Evolutionary conservation across 2,113 vertebrate genomes (phyloP).

Genomic region (Phoxinus phoxinus): DNA sequence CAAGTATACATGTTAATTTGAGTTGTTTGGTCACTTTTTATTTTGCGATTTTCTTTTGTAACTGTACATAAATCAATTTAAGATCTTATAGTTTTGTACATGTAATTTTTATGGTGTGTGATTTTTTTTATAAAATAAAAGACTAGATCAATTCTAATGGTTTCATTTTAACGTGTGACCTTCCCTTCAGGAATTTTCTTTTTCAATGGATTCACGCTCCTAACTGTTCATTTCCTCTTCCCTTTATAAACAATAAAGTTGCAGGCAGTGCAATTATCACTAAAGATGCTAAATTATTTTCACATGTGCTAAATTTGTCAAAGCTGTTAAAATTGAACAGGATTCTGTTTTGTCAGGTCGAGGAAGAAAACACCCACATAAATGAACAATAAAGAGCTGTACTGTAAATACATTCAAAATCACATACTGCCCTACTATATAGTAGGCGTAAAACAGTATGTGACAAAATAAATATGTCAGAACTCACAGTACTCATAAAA

Average conservation of each 20-base stretch:
- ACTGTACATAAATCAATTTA: slow-evolving; percentile 81
- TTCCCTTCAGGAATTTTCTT: background rate
- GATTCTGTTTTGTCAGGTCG: background rate
- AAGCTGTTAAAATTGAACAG: background rate
- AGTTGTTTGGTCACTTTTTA: slow-evolving; percentile 65
- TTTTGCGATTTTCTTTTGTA: slow-evolving; percentile 79
- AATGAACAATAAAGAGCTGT: background rate
- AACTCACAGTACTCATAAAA: no score
- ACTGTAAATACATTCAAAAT: background rate
- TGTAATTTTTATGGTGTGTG: slow-evolving; percentile 85
- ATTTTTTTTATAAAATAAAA: slow-evolving; percentile 75
- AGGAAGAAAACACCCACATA: background rate
- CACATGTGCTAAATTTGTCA: background rate
- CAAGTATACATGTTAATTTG: slow-evolving; percentile 46
- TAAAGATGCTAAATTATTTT: background rate
- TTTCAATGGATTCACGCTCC: background rate
- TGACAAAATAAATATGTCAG: no score
- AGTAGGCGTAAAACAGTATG: no score
- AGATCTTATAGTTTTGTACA: slow-evolving; percentile 88
- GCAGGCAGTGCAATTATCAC: background rate
- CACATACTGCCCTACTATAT: no score
- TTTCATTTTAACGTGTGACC: background rate
- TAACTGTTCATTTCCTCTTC: background rate
- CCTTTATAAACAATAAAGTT: background rate
- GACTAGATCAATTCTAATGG: slow-evolving; percentile 18